A percentile compares a stretch with the other conserved stretches of the same genome.
Evolutionary conservation across 2,113 vertebrate genomes (phyloP).

Genomic region (Malaclemys terrapin): DNA sequence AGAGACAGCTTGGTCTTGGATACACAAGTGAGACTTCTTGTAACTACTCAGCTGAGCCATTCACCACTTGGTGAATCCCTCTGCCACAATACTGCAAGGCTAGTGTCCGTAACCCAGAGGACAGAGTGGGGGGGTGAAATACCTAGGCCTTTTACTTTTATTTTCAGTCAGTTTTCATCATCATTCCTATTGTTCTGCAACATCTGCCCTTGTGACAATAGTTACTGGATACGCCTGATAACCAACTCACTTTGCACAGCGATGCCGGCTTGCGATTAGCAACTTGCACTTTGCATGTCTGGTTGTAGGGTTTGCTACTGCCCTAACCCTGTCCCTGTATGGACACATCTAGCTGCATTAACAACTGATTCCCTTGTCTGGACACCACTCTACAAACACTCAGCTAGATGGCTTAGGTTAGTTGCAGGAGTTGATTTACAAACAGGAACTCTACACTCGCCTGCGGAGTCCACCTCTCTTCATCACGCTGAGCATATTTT

Average conservation of each 20-base stretch:
- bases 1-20: no score
- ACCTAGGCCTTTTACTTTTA: neutral
- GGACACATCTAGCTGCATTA: neutral
- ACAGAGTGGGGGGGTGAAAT: neutral
- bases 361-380: neutral
- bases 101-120: neutral
- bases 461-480: neutral
- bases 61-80: neutral
- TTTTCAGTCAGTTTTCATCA: neutral
- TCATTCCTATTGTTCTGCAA: neutral
- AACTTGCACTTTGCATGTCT: neutral
- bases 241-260: neutral
- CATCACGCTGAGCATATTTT: neutral
- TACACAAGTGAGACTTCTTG: neutral
- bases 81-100: no score
- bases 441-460: no score
- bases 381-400: neutral
- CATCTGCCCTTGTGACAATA: neutral
- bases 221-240: no score
- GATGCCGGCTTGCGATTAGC: neutral
- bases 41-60: neutral
- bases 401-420: neutral
- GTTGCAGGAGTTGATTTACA: no score
- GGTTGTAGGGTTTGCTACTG: neutral
- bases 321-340: neutral